Evolutionary conservation across 2,113 vertebrate species (phyloP).

Genomic region (Lichenostomus cassidix): DNA sequence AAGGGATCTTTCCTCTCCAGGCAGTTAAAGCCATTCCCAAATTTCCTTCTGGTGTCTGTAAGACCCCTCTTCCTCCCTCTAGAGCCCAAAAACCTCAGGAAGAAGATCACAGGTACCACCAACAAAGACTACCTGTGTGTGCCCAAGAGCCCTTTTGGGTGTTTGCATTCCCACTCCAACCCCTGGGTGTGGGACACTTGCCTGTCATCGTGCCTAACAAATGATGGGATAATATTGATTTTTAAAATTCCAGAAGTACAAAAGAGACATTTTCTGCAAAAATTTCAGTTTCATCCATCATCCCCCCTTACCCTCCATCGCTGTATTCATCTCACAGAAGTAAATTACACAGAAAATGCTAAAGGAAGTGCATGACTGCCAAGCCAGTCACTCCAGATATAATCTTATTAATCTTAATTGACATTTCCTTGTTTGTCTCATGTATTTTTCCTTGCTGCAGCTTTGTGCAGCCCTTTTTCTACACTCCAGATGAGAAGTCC

Average conservation of each 20-base stretch:
- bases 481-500: background rate
- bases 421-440: slow-evolving; percentile 35
- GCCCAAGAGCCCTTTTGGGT: background rate
- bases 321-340: background rate
- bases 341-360: background rate
- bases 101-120: background rate
- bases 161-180: background rate
- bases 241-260: background rate
- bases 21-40: background rate
- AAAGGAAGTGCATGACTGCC: slow-evolving; percentile 6
- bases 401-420: slow-evolving; percentile 45
- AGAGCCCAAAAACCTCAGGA: background rate
- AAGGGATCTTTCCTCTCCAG: background rate
- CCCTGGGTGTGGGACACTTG: background rate
- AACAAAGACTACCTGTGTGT: background rate
- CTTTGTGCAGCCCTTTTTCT: background rate
- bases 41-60: background rate
- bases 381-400: background rate
- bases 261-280: background rate
- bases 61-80: background rate
- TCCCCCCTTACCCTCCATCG: background rate
- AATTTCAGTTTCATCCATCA: background rate
- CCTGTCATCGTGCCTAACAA: background rate
- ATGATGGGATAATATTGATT: background rate
- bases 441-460: background rate